phyloP scores from a whole-genome alignment of 2,113 vertebrate genomes.

The Acanthochromis polyacanthus region DNA sequence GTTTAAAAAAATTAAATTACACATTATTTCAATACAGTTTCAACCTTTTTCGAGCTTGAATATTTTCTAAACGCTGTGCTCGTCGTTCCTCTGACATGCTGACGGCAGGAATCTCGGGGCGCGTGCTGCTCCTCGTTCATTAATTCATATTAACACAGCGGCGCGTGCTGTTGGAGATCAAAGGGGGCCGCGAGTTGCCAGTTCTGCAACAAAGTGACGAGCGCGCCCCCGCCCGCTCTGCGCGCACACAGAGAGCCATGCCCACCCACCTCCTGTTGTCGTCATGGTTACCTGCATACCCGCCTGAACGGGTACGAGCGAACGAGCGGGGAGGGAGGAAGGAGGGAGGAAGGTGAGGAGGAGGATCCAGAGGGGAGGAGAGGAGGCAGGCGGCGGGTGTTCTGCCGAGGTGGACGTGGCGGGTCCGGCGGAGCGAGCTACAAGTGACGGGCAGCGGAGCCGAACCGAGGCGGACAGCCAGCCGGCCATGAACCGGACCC shows the following conservation, averaged over 20 bases:
- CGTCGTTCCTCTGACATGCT: not conserved
- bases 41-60: too few species aligned
- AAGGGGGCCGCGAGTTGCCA: not conserved
- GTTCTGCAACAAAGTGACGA: slow-evolving; percentile 4
- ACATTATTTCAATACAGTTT: too few species aligned
- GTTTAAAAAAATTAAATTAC: too few species aligned
- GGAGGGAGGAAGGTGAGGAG: slow-evolving; percentile 53
- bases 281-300: slow-evolving; percentile 63
- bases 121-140: slow-evolving; percentile 40
- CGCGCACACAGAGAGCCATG: slow-evolving; percentile 3
- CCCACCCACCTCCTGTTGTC: slow-evolving; percentile 55
- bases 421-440: slow-evolving; percentile 78
- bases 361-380: slow-evolving; percentile 72
- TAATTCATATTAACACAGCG: slow-evolving; percentile 7
- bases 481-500: slow-evolving; percentile 75
- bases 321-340: slow-evolving; percentile 40
- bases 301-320: slow-evolving; percentile 53
- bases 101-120: slow-evolving; percentile 35
- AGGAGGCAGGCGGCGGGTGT: slow-evolving; percentile 77
- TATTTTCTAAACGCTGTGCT: too few species aligned
- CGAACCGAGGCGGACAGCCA: slow-evolving; percentile 62
- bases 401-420: slow-evolving; percentile 87
- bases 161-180: slow-evolving; percentile 33
- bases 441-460: slow-evolving; percentile 67
- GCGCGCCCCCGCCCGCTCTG: slow-evolving; percentile 26